Conservation (phyloP, 2,113 vertebrate species). For the Chunga burmeisteri region DNA sequence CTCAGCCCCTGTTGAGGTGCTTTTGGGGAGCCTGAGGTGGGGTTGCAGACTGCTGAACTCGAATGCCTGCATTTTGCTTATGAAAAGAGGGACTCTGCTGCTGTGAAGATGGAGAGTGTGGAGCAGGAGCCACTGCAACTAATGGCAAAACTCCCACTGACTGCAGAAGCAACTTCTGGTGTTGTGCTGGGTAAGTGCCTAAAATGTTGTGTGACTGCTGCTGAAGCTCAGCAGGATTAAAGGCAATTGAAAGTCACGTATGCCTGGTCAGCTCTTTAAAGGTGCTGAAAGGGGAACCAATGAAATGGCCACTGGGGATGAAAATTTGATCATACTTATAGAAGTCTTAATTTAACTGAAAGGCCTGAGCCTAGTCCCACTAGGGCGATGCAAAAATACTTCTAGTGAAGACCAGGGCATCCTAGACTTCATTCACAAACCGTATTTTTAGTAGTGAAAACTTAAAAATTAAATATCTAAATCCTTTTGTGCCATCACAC, state of each 20-base stretch:
- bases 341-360: not conserved
- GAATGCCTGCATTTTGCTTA: not conserved
- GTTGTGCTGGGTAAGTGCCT: not conserved
- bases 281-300: not conserved
- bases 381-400: not conserved
- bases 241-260: not conserved
- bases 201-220: not conserved
- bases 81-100: not conserved
- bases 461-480: not conserved
- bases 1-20: not conserved
- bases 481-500: not conserved
- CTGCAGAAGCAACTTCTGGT: not conserved
- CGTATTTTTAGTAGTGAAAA: not conserved
- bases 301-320: not conserved
- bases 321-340: not conserved
- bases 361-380: not conserved
- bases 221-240: not conserved
- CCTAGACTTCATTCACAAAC: not conserved
- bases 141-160: not conserved
- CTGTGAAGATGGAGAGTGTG: not conserved
- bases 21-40: not conserved
- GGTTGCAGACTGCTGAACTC: not conserved
- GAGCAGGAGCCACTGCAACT: not conserved
- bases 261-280: not conserved
- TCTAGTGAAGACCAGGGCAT: not conserved